phyloP scores from a whole-genome alignment of 1,140 invertebrate genomes.

The Papilio polytes region DNA sequence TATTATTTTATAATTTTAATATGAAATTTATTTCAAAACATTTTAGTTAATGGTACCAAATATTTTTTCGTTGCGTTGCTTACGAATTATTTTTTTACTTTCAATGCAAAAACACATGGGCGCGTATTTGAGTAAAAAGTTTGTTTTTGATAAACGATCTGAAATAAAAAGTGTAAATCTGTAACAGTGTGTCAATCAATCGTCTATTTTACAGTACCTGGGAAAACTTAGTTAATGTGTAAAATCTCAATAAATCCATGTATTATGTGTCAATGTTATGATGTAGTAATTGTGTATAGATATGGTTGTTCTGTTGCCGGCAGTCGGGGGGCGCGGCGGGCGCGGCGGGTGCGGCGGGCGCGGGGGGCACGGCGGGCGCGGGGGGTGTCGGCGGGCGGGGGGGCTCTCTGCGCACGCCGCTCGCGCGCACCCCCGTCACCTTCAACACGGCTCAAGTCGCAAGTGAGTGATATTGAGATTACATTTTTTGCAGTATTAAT shows the following conservation, averaged over 20 bases:
- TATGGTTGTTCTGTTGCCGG: conserved; percentile 40
- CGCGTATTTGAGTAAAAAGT: neutral
- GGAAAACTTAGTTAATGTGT: no score
- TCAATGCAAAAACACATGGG: neutral
- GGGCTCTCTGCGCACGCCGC: conserved; percentile 74
- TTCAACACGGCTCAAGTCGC: conserved; percentile 84
- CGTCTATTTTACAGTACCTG: no score
- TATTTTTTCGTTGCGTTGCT: neutral
- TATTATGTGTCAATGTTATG: neutral
- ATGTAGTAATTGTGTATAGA: conserved; percentile 33
- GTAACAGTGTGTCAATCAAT: no score
- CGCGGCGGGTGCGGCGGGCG: conserved; percentile 30
- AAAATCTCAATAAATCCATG: neutral
- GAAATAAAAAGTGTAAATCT: no score
- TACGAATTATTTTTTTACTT: neutral
- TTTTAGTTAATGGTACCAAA: no score
- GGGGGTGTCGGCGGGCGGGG: conserved; percentile 58
- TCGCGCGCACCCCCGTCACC: conserved; percentile 76
- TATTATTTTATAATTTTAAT: neutral
- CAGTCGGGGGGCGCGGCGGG: conserved; percentile 56
- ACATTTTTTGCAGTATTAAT: no score
- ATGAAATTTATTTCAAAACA: no score
- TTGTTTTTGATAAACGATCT: no score
- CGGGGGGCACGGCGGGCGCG: conserved; percentile 15
- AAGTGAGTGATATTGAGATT: conserved; percentile 68